A percentile compares a stretch with the other conserved stretches of the same genome.
These are phyloP conservation scores for Karalla daura DNA, from an alignment of 2,797 vertebrate species.

Conservation along the genomic window DNA sequence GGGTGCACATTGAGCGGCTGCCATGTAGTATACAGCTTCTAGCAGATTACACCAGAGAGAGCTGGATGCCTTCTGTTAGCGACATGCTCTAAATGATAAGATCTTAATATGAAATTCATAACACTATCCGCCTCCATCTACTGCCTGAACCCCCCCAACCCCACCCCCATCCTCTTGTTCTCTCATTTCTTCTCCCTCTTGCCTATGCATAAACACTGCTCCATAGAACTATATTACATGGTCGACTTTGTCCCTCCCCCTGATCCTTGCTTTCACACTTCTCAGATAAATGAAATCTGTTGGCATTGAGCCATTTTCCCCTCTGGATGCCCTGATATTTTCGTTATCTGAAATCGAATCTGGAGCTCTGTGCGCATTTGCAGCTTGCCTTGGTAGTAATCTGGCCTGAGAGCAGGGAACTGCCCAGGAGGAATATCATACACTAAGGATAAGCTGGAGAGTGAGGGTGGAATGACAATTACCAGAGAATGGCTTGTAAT, in stretches of 20 bases:
- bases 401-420: constrained; percentile 70
- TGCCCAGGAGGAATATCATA: constrained; percentile 74
- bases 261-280: constrained; percentile 70
- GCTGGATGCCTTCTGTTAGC: constrained; percentile 71
- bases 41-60: constrained; percentile 61
- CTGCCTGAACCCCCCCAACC: constrained; percentile 54
- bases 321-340: constrained; percentile 75
- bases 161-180: constrained; percentile 46
- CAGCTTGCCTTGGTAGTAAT: constrained; percentile 72
- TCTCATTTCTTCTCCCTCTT: constrained; percentile 49
- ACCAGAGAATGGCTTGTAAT: constrained; percentile 60
- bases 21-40: constrained; percentile 55
- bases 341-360: constrained; percentile 83
- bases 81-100: constrained; percentile 75
- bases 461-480: constrained; percentile 62
- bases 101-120: constrained; percentile 79
- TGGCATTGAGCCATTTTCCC: constrained; percentile 72
- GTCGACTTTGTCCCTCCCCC: constrained; percentile 62
- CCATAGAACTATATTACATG: constrained; percentile 65
- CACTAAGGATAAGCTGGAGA: constrained; percentile 56
- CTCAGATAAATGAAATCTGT: constrained; percentile 79
- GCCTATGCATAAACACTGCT: constrained; percentile 62
- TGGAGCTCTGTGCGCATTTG: constrained; percentile 63
- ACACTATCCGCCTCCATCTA: constrained; percentile 73
- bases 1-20: constrained; percentile 51